These are phyloP conservation scores for Lasioglossum morio DNA, from an alignment of 2,888 invertebrate genomes.

Conservation along the genomic window DNA sequence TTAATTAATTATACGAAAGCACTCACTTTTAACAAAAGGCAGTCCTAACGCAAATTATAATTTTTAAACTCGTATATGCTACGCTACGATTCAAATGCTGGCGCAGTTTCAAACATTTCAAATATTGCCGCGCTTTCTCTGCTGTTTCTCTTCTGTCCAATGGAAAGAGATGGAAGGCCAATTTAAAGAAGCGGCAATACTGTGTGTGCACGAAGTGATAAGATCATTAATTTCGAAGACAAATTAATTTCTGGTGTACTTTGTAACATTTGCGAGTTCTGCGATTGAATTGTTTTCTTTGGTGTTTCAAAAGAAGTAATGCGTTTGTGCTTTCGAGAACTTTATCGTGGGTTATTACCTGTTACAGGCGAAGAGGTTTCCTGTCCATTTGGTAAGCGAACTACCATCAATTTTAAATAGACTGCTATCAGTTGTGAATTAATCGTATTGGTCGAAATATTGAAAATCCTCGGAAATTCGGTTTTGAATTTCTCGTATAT, in stretches of 20 bases:
- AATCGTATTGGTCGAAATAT: conserved; percentile 10
- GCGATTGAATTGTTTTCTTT: background rate
- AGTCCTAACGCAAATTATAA: background rate
- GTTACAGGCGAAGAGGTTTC: background rate
- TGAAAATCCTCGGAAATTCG: too few species aligned
- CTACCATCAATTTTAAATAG: conserved; percentile 6
- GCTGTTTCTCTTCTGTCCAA: background rate
- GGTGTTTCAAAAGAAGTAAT: background rate
- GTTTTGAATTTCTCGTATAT: background rate
- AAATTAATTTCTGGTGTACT: background rate
- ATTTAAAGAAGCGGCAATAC: background rate
- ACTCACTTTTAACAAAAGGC: background rate
- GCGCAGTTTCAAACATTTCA: background rate
- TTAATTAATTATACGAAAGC: background rate
- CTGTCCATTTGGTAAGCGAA: background rate
- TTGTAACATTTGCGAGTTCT: background rate
- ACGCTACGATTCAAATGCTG: background rate
- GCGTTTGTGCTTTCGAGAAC: background rate
- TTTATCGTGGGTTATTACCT: background rate
- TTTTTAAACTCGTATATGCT: background rate
- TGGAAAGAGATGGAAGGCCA: background rate
- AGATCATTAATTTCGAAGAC: background rate
- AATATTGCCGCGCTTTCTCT: background rate
- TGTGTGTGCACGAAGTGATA: background rate
- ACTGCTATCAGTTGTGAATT: background rate